Percentiles rank a stretch among this genome's conserved stretches.
These are phyloP conservation scores for Ctenicera cuprea DNA, from an alignment of 2,888 invertebrate genomes.

Conservation along the genomic window DNA sequence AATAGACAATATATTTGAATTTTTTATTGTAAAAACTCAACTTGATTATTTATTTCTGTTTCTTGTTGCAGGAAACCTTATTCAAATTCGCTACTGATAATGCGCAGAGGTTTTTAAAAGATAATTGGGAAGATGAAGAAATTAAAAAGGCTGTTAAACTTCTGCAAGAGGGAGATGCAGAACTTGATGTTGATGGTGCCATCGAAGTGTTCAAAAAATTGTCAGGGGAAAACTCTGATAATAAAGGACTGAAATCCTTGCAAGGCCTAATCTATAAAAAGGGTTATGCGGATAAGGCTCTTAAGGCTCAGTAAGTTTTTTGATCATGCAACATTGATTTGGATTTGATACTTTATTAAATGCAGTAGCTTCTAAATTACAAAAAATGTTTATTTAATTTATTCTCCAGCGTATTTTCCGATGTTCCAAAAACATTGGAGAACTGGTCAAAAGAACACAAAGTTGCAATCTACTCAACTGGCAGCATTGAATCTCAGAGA, in stretches of 20 bases:
- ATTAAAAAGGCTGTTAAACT: constrained; percentile 81
- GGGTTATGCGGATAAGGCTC: constrained; percentile 85
- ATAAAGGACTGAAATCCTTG: constrained; percentile 87
- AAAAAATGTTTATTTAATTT: no score
- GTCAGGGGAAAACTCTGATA: constrained; percentile 88
- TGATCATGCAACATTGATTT: background rate
- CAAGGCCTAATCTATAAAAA: constrained; percentile 94
- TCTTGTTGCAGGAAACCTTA: constrained; percentile 34
- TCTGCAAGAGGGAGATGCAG: constrained; percentile 74
- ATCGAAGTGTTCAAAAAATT: constrained; percentile 85
- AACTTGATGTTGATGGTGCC: constrained; percentile 74
- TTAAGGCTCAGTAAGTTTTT: constrained; percentile 90
- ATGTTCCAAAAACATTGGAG: constrained; percentile 85
- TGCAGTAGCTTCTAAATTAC: no score
- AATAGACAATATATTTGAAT: no score
- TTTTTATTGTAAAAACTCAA: no score
- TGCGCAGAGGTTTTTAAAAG: constrained; percentile 75
- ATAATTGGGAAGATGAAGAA: constrained; percentile 82
- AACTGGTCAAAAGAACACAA: constrained; percentile 80
- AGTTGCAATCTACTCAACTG: constrained; percentile 93
- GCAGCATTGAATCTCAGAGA: constrained; percentile 93
- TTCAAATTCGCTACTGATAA: constrained; percentile 24
- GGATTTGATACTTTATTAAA: no score
- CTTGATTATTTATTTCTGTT: no score
- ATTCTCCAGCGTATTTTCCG: constrained; percentile 87